Base-by-base conservation (phyloP, 1,140 invertebrate genomes). In the Babylonia areolata region DNA sequence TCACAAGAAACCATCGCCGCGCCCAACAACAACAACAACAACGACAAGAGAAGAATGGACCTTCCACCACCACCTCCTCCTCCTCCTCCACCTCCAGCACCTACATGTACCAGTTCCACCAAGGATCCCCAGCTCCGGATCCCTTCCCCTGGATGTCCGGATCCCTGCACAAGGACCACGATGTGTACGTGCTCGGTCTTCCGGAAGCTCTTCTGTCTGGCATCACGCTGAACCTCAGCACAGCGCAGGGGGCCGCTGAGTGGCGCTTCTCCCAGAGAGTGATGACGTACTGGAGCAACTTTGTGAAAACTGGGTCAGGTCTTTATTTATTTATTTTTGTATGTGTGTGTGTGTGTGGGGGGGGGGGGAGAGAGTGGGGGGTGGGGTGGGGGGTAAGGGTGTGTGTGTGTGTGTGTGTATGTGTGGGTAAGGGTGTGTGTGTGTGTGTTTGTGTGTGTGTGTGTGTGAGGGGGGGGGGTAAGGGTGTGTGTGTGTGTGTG, bases 231-330 rank as follows among this genome's bases (percentile, higher is more conserved):
- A 28, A 77, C 40, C 33, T 77, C 3, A 3, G 2, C 17, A 11
- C 35, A 33, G 23, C 39, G 6, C 42, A 80, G 28, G 78, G 33
- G 9, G 40, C 46, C 46, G 5, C 78, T 5, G 5, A 40, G 78
- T 54, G 40, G 78, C 31, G 54, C 78, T 80, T 80, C 12, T 54
- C 78, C 46, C 40, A 28, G 28, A 31, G 15, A 0, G 78, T 54
- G 42, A 80, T 80, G 78, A 80, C 78, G 1, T 80, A 80, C 46
- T 80, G 78, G 78, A 54, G 78, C 46, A 80, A 80, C n/a, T 80
- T 80, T 23, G 78, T 80, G 3, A 80, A 80, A 5, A 54, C 78
- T 54, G 78, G 78, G 78, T 79, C 12, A 79, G 77, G 33, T 71
- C 5, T 71, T 9, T 71, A n/a, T 71, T 6, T 28, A 28, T 71